A percentile compares a stretch with the other conserved stretches of the same genome.
Conservation (phyloP, 1,140 invertebrate species). For the Probaryconus sp. region DNA sequence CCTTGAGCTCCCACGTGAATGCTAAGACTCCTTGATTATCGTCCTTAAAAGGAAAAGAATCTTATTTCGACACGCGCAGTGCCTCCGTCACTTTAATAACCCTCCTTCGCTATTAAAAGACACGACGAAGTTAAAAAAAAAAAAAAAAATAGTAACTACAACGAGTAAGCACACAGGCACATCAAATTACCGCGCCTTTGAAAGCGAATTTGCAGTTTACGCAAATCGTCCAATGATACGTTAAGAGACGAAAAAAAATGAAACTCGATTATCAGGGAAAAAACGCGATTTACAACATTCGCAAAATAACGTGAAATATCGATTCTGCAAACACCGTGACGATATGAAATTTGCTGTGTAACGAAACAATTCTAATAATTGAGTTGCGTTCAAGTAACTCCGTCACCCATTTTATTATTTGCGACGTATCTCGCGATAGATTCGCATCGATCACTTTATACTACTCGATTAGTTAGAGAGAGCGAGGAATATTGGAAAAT, state of each 20-base stretch:
- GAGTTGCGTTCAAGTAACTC: slow-evolving; percentile 22
- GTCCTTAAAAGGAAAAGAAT: slow-evolving; percentile 52
- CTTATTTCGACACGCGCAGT: slow-evolving; percentile 50
- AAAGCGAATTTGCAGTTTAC: slow-evolving; percentile 38
- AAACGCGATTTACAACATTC: too few relatives aligned
- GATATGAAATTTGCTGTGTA: too few relatives aligned
- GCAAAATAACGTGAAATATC: too few relatives aligned
- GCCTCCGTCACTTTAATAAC: slow-evolving; percentile 52
- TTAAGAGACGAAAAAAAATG: slow-evolving; percentile 19
- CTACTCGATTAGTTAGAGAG: too few relatives aligned
- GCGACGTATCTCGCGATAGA: too few relatives aligned
- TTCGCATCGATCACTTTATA: too few relatives aligned
- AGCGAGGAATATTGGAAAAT: too few relatives aligned
- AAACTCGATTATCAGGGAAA: too few relatives aligned
- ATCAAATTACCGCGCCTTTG: slow-evolving; percentile 43
- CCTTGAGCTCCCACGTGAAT: slow-evolving; percentile 37
- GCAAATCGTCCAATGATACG: slow-evolving; percentile 22
- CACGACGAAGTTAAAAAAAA: not conserved
- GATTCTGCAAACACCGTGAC: too few relatives aligned
- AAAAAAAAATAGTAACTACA: slow-evolving; percentile 28
- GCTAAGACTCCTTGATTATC: slow-evolving; percentile 44
- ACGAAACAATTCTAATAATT: slow-evolving; percentile 26
- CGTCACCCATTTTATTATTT: too few relatives aligned
- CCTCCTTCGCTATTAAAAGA: too few relatives aligned
- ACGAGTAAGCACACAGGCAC: slow-evolving; percentile 25